A percentile compares a stretch with the other conserved stretches of the same genome.
These are phyloP conservation scores for Anolis sagrei DNA, from an alignment of 2,113 vertebrate species.

Conservation along the genomic window DNA sequence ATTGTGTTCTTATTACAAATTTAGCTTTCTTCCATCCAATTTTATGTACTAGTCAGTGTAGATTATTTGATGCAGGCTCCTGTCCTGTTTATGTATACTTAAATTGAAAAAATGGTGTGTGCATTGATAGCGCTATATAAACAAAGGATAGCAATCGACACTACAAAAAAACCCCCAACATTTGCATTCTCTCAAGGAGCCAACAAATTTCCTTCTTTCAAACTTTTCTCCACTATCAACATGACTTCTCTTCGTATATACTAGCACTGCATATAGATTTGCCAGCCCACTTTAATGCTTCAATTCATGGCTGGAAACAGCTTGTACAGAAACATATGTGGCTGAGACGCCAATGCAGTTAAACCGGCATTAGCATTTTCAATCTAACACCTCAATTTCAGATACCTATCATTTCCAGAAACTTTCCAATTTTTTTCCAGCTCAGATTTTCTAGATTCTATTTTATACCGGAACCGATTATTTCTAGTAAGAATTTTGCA, in stretches of 20 bases:
- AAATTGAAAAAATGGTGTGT: too few relatives aligned
- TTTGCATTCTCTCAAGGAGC: slow-evolving; percentile 41
- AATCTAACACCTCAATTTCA: not conserved
- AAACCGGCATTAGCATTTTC: slow-evolving; percentile 34
- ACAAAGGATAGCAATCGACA: rapidly evolving
- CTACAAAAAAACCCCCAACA: slow-evolving; percentile 12
- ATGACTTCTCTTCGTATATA: not conserved
- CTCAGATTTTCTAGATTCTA: slow-evolving; percentile 16
- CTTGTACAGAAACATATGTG: slow-evolving; percentile 19
- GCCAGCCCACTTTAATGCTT: slow-evolving; percentile 31
- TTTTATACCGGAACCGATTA: slow-evolving; percentile 40
- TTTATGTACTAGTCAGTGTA: not conserved
- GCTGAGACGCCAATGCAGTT: not conserved
- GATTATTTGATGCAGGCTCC: not conserved
- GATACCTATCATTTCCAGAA: slow-evolving; percentile 45
- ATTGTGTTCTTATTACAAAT: not conserved
- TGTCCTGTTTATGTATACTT: not conserved
- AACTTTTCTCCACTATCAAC: not conserved
- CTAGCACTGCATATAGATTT: not conserved
- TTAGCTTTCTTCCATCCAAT: not conserved
- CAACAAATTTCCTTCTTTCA: slow-evolving; percentile 33
- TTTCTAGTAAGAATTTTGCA: not conserved
- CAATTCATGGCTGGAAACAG: slow-evolving; percentile 13
- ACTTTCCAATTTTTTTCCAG: slow-evolving; percentile 38
- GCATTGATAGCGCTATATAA: not conserved